Evolutionary conservation across 1,140 invertebrate species (phyloP).

Genomic region (Drosophila arizonae): DNA sequence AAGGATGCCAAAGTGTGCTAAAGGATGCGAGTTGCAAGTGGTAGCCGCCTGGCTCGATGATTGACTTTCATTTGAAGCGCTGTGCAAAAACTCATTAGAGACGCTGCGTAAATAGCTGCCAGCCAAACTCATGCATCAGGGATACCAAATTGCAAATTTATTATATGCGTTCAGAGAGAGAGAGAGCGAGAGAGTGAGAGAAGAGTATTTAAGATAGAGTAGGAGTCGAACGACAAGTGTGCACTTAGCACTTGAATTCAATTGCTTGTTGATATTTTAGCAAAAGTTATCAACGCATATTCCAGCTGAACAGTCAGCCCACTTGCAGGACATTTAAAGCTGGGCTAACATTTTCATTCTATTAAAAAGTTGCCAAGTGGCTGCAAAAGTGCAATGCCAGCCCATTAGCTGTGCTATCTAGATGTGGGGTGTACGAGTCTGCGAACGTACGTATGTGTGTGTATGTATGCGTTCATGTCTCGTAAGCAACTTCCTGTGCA

Average conservation of each 20-base stretch:
- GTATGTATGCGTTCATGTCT: conserved; percentile 53
- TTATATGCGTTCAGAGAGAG: conserved; percentile 60
- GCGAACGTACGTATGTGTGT: conserved; percentile 36
- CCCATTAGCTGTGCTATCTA: conserved; percentile 47
- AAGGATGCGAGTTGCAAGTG: conserved; percentile 27
- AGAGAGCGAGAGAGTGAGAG: neutral
- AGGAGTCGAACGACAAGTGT: neutral
- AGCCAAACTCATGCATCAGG: conserved; percentile 41
- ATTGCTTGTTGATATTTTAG: conserved; percentile 67
- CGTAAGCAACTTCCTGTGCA: conserved; percentile 71
- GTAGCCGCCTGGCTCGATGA: conserved; percentile 6
- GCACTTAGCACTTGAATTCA: conserved; percentile 57
- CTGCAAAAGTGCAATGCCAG: conserved; percentile 68
- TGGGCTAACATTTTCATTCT: conserved; percentile 68
- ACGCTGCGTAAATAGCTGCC: conserved; percentile 56
- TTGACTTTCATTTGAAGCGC: conserved; percentile 56
- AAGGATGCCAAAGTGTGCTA: conserved; percentile 6
- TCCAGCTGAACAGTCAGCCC: conserved; percentile 22
- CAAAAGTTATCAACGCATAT: conserved; percentile 64
- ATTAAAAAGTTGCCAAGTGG: conserved; percentile 76
- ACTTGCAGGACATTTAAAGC: conserved; percentile 35
- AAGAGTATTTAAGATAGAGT: neutral
- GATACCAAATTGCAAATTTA: conserved; percentile 77
- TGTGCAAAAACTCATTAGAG: conserved; percentile 74
- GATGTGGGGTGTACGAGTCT: conserved; percentile 9